Percentiles rank a stretch among this genome's conserved stretches.
Evolutionary conservation across 1,140 invertebrate genomes (phyloP).

Genomic region (Drosophila miranda): DNA sequence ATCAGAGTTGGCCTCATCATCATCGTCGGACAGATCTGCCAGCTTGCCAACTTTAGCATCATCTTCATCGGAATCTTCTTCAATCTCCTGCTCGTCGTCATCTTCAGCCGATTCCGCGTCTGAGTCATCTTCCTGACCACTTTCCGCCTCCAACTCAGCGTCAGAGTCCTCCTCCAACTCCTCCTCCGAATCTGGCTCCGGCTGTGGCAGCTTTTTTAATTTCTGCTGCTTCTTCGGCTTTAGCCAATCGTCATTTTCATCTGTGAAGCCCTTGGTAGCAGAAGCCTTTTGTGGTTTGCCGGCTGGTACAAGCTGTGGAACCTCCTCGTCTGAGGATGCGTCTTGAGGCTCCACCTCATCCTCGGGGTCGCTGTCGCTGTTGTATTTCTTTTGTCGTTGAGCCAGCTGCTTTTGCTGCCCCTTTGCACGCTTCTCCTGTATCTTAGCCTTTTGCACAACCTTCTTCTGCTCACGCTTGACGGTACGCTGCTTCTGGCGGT

Average conservation of each 20-base stretch:
- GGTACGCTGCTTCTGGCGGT: conserved; percentile 87
- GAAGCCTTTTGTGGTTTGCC: conserved; percentile 31
- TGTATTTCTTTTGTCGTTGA: conserved; percentile 57
- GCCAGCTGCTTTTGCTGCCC: conserved; percentile 43
- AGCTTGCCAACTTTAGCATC: conserved; percentile 66
- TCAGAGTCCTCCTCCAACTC: conserved; percentile 23
- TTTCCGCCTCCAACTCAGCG: conserved; percentile 38
- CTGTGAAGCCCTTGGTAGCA: conserved; percentile 84
- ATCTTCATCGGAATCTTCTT: conserved; percentile 49
- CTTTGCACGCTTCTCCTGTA: conserved; percentile 78
- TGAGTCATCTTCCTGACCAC: conserved; percentile 24
- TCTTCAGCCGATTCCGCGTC: conserved; percentile 42
- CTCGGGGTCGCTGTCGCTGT: conserved; percentile 74
- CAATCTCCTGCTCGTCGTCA: conserved; percentile 59
- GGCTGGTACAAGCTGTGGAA: conserved; percentile 51
- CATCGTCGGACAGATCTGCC: conserved; percentile 62
- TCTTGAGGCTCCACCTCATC: conserved; percentile 30
- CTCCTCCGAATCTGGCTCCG: conserved; percentile 33
- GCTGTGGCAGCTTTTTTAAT: conserved; percentile 27
- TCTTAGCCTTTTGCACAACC: conserved; percentile 82
- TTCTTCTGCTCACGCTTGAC: conserved; percentile 86
- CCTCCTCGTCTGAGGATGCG: conserved; percentile 43
- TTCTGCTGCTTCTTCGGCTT: conserved; percentile 85
- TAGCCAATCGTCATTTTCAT: conserved; percentile 88
- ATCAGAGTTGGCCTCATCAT: conserved; percentile 61